Evolutionary conservation across 1,140 invertebrate species (phyloP).

Genomic region (Geopemphigus sp.): DNA sequence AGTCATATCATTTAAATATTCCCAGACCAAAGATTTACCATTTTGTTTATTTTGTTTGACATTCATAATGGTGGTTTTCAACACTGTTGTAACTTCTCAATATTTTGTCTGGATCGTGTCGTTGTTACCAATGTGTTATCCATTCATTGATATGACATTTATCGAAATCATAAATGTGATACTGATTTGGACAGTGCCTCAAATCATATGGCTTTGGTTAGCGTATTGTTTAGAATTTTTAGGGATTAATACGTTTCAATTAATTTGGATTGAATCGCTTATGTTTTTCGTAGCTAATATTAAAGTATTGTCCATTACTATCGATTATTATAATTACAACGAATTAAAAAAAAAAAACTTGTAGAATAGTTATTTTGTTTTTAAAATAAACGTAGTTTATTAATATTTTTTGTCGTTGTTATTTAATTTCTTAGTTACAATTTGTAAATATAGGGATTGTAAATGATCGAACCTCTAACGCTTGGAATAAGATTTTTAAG

Average conservation of each 20-base stretch:
- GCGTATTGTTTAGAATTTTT: constrained; percentile 92
- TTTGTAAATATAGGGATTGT: too few species aligned
- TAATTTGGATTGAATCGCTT: constrained; percentile 74
- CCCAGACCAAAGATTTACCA: constrained; percentile 66
- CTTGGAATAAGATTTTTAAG: too few species aligned
- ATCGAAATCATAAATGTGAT: constrained; percentile 58
- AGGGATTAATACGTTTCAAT: constrained; percentile 75
- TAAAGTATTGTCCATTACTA: constrained; percentile 67
- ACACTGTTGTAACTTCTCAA: constrained; percentile 95
- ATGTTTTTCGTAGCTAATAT: constrained; percentile 77
- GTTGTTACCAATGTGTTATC: constrained; percentile 75
- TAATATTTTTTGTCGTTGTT: too few species aligned
- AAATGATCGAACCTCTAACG: too few species aligned
- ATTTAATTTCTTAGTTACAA: too few species aligned
- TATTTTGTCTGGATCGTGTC: constrained; percentile 97
- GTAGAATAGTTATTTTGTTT: constrained; percentile 18
- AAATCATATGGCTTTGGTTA: constrained; percentile 82
- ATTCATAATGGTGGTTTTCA: constrained; percentile 88
- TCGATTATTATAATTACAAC: constrained; percentile 60
- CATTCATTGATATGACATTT: constrained; percentile 62
- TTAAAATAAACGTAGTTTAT: not conserved
- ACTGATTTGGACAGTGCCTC: constrained; percentile 73
- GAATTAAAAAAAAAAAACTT: constrained; percentile 33
- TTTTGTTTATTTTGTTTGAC: constrained; percentile 85
- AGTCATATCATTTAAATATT: constrained; percentile 70